These are phyloP conservation scores for Siniperca obscura DNA, from an alignment of 2,797 vertebrate genomes.

Conservation along the genomic window DNA sequence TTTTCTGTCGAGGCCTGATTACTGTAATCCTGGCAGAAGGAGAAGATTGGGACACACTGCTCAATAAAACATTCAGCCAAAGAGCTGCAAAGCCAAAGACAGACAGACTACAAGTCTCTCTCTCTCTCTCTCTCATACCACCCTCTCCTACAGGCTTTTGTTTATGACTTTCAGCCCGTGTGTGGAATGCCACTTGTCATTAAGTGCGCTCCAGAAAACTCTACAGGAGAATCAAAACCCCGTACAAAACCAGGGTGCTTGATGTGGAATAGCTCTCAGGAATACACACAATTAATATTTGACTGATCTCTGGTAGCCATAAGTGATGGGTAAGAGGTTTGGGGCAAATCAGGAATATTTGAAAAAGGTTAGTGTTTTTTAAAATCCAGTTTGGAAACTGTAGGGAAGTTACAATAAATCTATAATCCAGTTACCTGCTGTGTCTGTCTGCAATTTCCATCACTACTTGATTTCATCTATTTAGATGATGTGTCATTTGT, in stretches of 20 bases:
- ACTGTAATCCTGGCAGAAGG: conserved; percentile 58
- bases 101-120: conserved; percentile 35
- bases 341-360: not conserved
- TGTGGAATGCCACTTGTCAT: conserved; percentile 74
- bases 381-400: not conserved
- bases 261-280: not conserved
- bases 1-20: conserved; percentile 46
- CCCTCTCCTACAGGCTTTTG: conserved; percentile 60
- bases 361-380: not conserved
- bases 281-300: not conserved
- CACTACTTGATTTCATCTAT: not conserved
- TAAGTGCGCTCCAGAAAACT: conserved; percentile 53
- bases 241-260: conserved; percentile 13
- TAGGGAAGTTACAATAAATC: not conserved
- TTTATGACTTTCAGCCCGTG: conserved; percentile 64
- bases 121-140: conserved; percentile 21
- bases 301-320: conserved; percentile 13
- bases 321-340: not conserved
- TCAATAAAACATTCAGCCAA: conserved; percentile 41
- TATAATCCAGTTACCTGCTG: not conserved
- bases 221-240: conserved; percentile 18
- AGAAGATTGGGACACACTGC: conserved; percentile 43
- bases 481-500: not conserved
- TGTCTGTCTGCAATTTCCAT: not conserved
- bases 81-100: conserved; percentile 45